Evolutionary conservation across 64 coral and sea anemone genomes (phyloP).

Genomic region (Montipora capricornis): DNA sequence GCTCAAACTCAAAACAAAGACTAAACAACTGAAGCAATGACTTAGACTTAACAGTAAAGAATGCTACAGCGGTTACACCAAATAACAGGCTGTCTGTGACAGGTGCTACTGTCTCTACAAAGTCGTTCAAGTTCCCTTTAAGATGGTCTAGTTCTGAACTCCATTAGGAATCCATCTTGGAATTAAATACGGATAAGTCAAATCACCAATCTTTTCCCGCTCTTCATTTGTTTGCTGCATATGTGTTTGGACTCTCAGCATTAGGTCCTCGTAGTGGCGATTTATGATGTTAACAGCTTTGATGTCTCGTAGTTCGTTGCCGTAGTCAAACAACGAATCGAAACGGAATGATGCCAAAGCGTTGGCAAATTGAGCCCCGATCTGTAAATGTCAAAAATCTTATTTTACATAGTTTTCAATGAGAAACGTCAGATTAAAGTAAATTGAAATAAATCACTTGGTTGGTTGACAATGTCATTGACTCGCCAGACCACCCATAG

Average conservation of each 20-base stretch:
- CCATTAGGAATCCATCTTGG: conserved; percentile 82
- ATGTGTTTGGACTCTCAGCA: conserved; percentile 11
- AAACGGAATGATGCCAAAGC: conserved; percentile 50
- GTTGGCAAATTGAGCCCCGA: not conserved
- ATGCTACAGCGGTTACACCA: too few relatives aligned
- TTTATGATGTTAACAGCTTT: conserved; percentile 37
- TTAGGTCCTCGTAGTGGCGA: conserved; percentile 4
- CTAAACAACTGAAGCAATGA: too few relatives aligned
- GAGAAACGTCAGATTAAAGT: too few relatives aligned
- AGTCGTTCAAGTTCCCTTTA: not conserved
- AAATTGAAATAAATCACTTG: too few relatives aligned
- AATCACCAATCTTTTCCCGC: conserved; percentile 44
- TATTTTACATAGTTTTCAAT: too few relatives aligned
- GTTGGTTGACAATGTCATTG: too few relatives aligned
- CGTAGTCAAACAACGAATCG: conserved; percentile 78
- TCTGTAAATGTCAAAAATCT: not conserved
- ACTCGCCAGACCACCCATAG: too few relatives aligned
- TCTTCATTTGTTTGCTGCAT: conserved; percentile 7
- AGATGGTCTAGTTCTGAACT: conserved; percentile 36
- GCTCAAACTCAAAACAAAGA: too few relatives aligned
- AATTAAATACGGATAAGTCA: conserved; percentile 78
- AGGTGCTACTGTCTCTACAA: too few relatives aligned
- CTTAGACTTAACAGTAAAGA: too few relatives aligned
- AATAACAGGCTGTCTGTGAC: too few relatives aligned
- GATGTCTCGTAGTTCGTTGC: conserved; percentile 33